Evolutionary conservation across 2,888 invertebrate genomes (phyloP).

Genomic region (Aleiodes leptofemur): DNA sequence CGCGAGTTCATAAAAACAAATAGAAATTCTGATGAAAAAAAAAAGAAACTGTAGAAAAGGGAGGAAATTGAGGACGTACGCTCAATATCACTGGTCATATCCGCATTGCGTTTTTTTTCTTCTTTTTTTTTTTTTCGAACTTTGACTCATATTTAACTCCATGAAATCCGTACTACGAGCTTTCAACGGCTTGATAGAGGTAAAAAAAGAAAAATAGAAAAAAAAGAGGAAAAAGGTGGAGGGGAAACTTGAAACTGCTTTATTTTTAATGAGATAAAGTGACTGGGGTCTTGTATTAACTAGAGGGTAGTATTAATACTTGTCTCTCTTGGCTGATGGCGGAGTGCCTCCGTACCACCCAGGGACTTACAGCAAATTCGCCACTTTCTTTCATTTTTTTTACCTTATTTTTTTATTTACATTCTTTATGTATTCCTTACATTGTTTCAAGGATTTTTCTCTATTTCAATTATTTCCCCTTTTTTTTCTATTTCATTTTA

Average conservation of each 20-base stretch:
- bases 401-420: conserved; percentile 9
- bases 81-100: conserved; percentile 39
- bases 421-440: conserved; percentile 36
- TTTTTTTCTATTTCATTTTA: background rate
- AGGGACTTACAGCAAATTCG: conserved; percentile 26
- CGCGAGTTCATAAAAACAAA: conserved; percentile 27
- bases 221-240: background rate
- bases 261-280: conserved; percentile 38
- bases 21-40: conserved; percentile 7
- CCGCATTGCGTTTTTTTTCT: conserved; percentile 44
- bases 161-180: background rate
- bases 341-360: conserved; percentile 19
- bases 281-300: conserved; percentile 20
- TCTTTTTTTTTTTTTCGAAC: background rate
- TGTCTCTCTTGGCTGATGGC: background rate
- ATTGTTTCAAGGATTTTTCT: conserved; percentile 2
- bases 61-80: conserved; percentile 36
- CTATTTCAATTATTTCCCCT: background rate
- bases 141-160: conserved; percentile 20
- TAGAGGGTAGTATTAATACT: conserved; percentile 18
- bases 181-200: too few relatives aligned
- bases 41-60: background rate
- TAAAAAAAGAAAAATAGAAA: too few relatives aligned
- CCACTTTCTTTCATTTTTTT: conserved; percentile 29
- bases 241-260: conserved; percentile 9